Evolutionary conservation across 2,888 invertebrate genomes (phyloP), one percentile per base, ranked within the genome.

Genomic region (Drosophila nigritarsus): DNA sequence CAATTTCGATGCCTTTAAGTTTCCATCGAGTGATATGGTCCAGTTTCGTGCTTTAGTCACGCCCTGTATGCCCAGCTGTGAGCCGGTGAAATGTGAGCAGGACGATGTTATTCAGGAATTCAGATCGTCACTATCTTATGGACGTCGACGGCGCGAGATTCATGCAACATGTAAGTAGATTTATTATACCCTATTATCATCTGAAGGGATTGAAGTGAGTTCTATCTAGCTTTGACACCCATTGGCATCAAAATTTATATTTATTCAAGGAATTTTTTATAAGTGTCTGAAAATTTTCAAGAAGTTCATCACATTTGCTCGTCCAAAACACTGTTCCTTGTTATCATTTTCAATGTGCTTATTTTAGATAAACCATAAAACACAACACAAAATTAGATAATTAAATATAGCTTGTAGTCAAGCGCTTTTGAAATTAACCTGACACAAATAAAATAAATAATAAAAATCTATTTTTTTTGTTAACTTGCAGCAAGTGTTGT

Each of bases 1-100:
- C 56, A 96, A 97, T 93, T 98, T 98, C 94, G 98, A 98, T 93
- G 98, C 98, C 54, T 98, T 98, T 95, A 98, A 98, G 93, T 98
- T 98, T 94, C 98, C 98, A 56, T 97, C 98, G 66, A 97, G 97
- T 20, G 98, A 98, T 93, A 96, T 98, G 70, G 98, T 98, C 24
- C 98, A 98, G 92, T 98, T 98, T 96, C 96, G 98, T 83, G 98
- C 98, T 45, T 94, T 98, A 90, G 98, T 98, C 61, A 98, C 98
- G 18, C 98, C 98, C 11, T 98, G 98, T 93, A 96, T 98, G 96
- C 98, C 98, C 51, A 95, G 96, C 61, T 98, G 98, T 93, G 97
- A 97, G 92, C 98, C 98, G 42, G 97, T 98, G 50, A 97, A 97
- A 92, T 98, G 98, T 93, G 97, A 97, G 91, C 95, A 96, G 87